Evolutionary conservation across 2,113 vertebrate species (phyloP), one percentile per base, ranked within the genome.

Genomic region (Cyphomyrus plagiostoma): DNA sequence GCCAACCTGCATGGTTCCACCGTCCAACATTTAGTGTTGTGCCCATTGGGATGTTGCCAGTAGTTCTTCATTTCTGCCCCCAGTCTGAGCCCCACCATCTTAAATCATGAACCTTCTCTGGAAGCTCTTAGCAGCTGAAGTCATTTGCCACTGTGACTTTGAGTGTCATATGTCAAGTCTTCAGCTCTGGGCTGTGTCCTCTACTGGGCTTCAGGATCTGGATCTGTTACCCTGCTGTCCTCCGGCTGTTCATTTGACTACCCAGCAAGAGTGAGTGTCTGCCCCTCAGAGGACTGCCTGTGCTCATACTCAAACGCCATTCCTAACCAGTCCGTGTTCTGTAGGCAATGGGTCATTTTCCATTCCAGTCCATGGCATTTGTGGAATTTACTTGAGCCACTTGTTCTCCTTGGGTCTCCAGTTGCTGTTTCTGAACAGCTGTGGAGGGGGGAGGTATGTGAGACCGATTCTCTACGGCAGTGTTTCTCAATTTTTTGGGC

Each of bases 301-400:
- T 80, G 74, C 17, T 35, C 74, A 80, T 42, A 39, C 74, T 35
- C 26, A 77, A 39, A 8, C 74, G 19, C 39, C 74, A 42, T 42
- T 80, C 74, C 35, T 39, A 13, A 5, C 74, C 74, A 80, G 74
- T 35, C 35, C 3, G 35, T 80, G 11, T 35, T 15, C 74, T 19
- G 35, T 42, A 15, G 74, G 30, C 74, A 42, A 7, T 17, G 74
- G 74, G 11, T 80, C 74, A 39, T 42, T 80, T 80, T 80, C 74
- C 74, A 80, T 1, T 77, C 30, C 13, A 39, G 30, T 39, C 70
- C 70, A 39, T 35, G 49, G 48, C 23, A 86, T 49, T 50, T 86
- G 48, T 86, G 83, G 19, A 86, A 86, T 50, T 86, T 48, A n/a
- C n/a, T 86, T 86, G 11, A 50, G 45, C 83, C 83, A 50, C 48